Evolutionary conservation across 2,113 vertebrate genomes (phyloP).

Genomic region (Campylomormyrus numenius): DNA sequence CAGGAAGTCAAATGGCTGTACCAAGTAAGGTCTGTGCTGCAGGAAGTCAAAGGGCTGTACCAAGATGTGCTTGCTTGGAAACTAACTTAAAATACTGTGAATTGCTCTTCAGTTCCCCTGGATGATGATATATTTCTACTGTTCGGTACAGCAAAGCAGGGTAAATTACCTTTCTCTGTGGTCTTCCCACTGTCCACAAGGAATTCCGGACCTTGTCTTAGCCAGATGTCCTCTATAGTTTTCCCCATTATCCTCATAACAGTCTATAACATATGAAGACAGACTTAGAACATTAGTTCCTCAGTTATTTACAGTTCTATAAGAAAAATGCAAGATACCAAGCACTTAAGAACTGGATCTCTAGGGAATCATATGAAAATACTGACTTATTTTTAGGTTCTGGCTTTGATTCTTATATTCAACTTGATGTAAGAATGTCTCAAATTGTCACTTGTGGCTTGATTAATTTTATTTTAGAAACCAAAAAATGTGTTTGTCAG

Average conservation of each 20-base stretch:
- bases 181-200: conserved; percentile 82
- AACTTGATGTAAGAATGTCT: not conserved
- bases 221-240: conserved; percentile 79
- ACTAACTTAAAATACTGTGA: not conserved
- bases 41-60: not conserved
- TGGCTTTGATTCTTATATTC: not conserved
- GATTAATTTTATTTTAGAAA: conserved; percentile 32
- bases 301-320: not conserved
- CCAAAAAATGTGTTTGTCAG: conserved; percentile 15
- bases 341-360: not conserved
- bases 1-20: not conserved
- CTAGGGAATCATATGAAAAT: conserved; percentile 19
- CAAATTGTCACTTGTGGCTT: conserved; percentile 33
- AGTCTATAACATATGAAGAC: conserved; percentile 63
- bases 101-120: not conserved
- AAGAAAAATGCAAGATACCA: conserved; percentile 10
- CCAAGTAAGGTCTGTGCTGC: not conserved
- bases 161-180: conserved; percentile 59
- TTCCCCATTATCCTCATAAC: conserved; percentile 81
- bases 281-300: not conserved
- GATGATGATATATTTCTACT: not conserved
- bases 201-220: conserved; percentile 83
- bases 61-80: not conserved
- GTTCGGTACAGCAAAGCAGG: not conserved
- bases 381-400: conserved; percentile 16